Evolutionary conservation across 2,797 vertebrate species (phyloP), one percentile per base, ranked within the genome.

Genomic region (Crocodylus rhombifer): DNA sequence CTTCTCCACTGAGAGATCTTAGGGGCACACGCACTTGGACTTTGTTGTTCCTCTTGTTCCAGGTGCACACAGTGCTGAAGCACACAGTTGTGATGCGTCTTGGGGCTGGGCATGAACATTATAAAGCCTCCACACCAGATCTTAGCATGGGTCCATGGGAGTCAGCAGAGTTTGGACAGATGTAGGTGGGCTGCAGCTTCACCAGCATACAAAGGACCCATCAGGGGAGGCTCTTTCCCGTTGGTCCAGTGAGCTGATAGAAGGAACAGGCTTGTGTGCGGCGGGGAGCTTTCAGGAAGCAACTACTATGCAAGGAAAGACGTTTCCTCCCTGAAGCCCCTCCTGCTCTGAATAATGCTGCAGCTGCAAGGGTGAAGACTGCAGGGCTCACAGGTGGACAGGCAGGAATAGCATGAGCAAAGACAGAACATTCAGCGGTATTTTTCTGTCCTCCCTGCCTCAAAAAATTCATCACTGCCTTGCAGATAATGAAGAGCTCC

Each of bases 381-480:
- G 77, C 75, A 87, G 80, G 79, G 17, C 82, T 88, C 65, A 26
- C 9, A 78, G 58, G 30, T 9, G 84, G 89, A 84, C 61, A 25
- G n/a, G 62, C 9, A 58, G 16, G 58, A 36, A 26, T 21, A 17
- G 36, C 18, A 33, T 17, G 5, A 69, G 42, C 18, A n/a, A 51
- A 83, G 21, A 82, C 82, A 83, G 65, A 86, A 42, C 71, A 82
- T 79, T 85, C 82, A 90, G 81, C 83, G 61, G 13, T 42, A 17
- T 76, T 90, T 92, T 36, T 20, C 16, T 1, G 0, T 61, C 62
- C 73, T 69, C 62, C 11, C 14, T 11, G 1, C n/a, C 51, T 84
- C n/a, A 60, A 90, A 82, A 18, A 18, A 84, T 94, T 89, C 77
- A 73, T 87, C 74, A 65, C 93, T 88, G 77, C 56, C 55, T 69